Base-by-base conservation (phyloP, 2,888 invertebrate genomes). In the Drosophila kuntzei region DNA sequence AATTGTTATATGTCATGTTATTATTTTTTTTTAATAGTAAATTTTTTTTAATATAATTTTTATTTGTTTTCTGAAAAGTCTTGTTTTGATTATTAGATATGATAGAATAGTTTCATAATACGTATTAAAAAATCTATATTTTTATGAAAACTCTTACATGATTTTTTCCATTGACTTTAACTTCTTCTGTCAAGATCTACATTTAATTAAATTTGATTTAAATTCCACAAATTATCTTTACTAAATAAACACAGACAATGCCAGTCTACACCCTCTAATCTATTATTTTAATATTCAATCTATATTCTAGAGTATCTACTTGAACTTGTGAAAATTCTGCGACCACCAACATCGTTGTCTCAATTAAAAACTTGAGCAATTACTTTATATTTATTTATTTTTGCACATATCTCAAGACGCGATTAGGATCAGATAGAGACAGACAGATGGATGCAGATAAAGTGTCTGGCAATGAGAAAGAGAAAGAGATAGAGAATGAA, bases 311-410 rank as follows among this genome's bases (percentile, higher is more conserved):
- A 9, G 14, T 11, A 9, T 44, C n/a, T 11, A 12, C 7, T 22
- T 43, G 1, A 43, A 22, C 1, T 43, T 4, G 8, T 11, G 11
- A 5, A 2, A 11, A 16, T 25, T 18, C 39, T 20, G 29, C 20
- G 57, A 50, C 57, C 63, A 63, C 63, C 59, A 51, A 37, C 51
- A 29, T 22, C 22, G 51, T 51, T 29, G 41, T 9, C 37, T 59
- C 63, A 58, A 63, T 63, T 63, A 58, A 36, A 50, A 41, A 53
- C 34, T 59, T 32, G 22, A 51, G 51, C 58, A 41, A 50, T 50
- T 50, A 41, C 12, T 60, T 43, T 0, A 8, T 46, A 25, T 46
- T 57, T 57, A 46, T 57, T 57, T 57, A 32, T 36, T 57, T 57
- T 44, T 32, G 54, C 55, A 44, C 41, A 27, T 43, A n/a, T 7